Evolutionary conservation across 2,888 invertebrate species (phyloP).

Genomic region (Litoditis marina): DNA sequence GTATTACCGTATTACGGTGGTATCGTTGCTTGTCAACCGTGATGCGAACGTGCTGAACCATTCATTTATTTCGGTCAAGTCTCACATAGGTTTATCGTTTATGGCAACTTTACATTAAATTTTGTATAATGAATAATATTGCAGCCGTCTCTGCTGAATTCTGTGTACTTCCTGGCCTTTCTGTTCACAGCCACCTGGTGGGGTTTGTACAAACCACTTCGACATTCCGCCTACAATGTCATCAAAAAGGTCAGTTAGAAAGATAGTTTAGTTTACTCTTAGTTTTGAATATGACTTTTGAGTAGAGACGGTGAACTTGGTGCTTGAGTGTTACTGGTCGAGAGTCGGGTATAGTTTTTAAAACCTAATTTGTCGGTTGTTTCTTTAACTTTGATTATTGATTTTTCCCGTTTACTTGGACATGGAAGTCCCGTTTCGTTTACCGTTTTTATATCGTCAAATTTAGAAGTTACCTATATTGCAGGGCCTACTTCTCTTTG

Average conservation of each 20-base stretch:
- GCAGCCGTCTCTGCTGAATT: slow-evolving; percentile 52
- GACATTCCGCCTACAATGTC: slow-evolving; percentile 31
- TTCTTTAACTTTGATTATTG: neutral
- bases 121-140: slow-evolving; percentile 17
- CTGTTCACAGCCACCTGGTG: slow-evolving; percentile 57
- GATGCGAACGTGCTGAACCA: too few species aligned
- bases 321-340: too few species aligned
- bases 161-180: slow-evolving; percentile 51
- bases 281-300: too few species aligned
- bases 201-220: slow-evolving; percentile 51
- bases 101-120: neutral
- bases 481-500: slow-evolving; percentile 34
- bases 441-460: neutral
- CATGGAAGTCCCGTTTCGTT: too few species aligned
- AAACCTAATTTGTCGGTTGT: neutral
- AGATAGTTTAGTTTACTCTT: too few species aligned
- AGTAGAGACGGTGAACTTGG: too few species aligned
- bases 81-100: too few species aligned
- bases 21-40: neutral
- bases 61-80: neutral
- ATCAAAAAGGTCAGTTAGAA: slow-evolving; percentile 32
- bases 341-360: too few species aligned
- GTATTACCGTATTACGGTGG: too few species aligned
- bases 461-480: too few species aligned
- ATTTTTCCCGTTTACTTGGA: too few species aligned